These are phyloP conservation scores for Ceratosolen solmsi DNA, from an alignment of 1,140 invertebrate species.

Conservation along the genomic window DNA sequence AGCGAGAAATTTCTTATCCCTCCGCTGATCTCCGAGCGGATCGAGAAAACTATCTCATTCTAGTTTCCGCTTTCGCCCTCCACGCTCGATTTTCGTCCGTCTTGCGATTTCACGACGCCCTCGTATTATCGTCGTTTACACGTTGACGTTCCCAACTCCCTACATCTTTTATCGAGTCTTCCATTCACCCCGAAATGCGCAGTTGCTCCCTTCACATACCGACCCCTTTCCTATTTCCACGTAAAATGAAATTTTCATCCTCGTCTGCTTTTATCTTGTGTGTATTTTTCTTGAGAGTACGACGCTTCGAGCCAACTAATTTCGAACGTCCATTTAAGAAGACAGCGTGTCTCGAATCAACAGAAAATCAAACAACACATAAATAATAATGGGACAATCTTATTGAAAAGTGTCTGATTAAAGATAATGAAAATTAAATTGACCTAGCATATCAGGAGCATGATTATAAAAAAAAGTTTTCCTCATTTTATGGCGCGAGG, in stretches of 20 bases:
- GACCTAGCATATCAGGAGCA: no score
- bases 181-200: not conserved
- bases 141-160: not conserved
- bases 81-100: not conserved
- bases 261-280: not conserved
- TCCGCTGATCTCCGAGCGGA: not conserved
- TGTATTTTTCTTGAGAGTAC: not conserved
- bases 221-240: not conserved
- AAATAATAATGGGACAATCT: no score
- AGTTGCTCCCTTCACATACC: not conserved
- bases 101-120: not conserved
- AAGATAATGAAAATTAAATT: no score
- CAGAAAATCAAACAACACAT: no score
- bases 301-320: not conserved
- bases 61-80: not conserved
- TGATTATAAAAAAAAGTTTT: no score
- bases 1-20: slow-evolving; percentile 19
- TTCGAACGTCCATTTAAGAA: not conserved
- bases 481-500: no score
- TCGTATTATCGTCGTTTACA: slow-evolving; percentile 23
- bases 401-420: no score
- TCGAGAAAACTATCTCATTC: slow-evolving; percentile 30
- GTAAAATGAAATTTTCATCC: slow-evolving; percentile 11
- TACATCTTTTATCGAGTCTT: slow-evolving; percentile 27
- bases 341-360: not conserved